A percentile compares a stretch with the other conserved stretches of the same genome.
Evolutionary conservation across 2,888 invertebrate species (phyloP).

Genomic region (Rutpela maculata): DNA sequence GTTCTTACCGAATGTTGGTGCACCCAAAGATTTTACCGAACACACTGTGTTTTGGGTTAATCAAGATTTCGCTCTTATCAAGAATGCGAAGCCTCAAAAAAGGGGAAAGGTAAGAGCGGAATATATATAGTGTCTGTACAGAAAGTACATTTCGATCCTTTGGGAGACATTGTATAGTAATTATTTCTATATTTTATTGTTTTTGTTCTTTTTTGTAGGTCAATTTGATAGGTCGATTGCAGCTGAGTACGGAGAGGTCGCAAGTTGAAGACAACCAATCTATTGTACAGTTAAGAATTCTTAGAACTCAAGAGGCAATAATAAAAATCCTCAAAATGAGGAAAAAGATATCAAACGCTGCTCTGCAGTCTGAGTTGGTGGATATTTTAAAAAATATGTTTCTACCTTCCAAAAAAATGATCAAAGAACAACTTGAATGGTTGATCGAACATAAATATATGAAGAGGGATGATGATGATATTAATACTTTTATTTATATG

Average conservation of each 20-base stretch:
- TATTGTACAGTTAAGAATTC: slow-evolving; percentile 96
- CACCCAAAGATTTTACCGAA: slow-evolving; percentile 95
- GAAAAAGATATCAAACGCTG: slow-evolving; percentile 94
- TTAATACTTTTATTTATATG: slow-evolving; percentile 98
- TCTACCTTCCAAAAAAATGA: slow-evolving; percentile 98
- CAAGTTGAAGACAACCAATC: slow-evolving; percentile 99
- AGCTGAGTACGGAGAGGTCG: slow-evolving; percentile 95
- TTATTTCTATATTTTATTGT: slow-evolving; percentile 22
- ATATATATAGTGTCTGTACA: not conserved
- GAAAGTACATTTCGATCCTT: no score
- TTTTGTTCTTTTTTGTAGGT: slow-evolving; percentile 74
- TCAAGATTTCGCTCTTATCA: slow-evolving; percentile 95
- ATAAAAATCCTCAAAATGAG: slow-evolving; percentile 99
- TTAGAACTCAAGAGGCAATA: slow-evolving; percentile 96
- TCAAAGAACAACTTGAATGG: slow-evolving; percentile 99
- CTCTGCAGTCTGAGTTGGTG: slow-evolving; percentile 96
- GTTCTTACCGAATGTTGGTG: slow-evolving; percentile 87
- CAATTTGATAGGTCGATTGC: slow-evolving; percentile 96
- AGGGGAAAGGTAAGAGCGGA: slow-evolving; percentile 85
- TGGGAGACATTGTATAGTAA: not conserved
- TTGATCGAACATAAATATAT: slow-evolving; percentile 99
- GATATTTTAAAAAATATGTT: slow-evolving; percentile 99
- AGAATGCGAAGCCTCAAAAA: slow-evolving; percentile 95
- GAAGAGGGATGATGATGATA: slow-evolving; percentile 96
- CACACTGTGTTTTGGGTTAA: slow-evolving; percentile 97